Percentiles rank a stretch among this genome's conserved stretches.
Evolutionary conservation across 2,888 invertebrate genomes (phyloP).

Genomic region (Rhimphoctona megacephalus): DNA sequence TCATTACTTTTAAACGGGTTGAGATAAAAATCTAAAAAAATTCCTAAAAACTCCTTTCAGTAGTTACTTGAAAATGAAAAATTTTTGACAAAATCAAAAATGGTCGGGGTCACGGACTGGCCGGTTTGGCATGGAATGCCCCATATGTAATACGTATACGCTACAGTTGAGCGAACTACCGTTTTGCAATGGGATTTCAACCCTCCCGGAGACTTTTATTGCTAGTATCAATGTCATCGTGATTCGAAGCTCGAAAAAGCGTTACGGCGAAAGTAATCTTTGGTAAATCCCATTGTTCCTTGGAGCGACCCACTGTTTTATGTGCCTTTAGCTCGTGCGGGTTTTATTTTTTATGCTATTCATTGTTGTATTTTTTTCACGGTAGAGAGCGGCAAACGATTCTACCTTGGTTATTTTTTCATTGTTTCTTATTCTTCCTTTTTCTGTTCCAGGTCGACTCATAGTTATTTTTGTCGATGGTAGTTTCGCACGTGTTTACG

Average conservation of each 20-base stretch:
- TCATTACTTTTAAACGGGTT: no score
- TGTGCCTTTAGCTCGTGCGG: constrained; percentile 38
- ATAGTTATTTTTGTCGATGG: constrained; percentile 65
- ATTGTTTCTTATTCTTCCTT: constrained; percentile 14
- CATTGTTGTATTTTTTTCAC: constrained; percentile 34
- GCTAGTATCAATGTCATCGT: constrained; percentile 69
- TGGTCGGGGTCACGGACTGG: no score
- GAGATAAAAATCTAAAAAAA: no score
- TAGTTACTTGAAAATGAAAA: no score
- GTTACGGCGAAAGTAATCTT: constrained; percentile 47
- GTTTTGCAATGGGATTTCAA: constrained; percentile 52
- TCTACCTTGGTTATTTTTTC: constrained; percentile 28
- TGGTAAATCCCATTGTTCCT: constrained; percentile 67
- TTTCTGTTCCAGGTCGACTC: constrained; percentile 25
- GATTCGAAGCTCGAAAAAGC: constrained; percentile 55
- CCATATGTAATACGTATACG: neutral
- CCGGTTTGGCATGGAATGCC: no score
- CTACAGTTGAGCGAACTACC: constrained; percentile 40
- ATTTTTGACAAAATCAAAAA: no score
- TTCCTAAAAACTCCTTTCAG: no score
- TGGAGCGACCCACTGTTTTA: constrained; percentile 43
- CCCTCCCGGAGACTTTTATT: constrained; percentile 65
- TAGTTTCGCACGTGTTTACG: constrained; percentile 81
- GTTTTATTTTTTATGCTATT: constrained; percentile 20
- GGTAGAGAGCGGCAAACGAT: constrained; percentile 16